Percentiles rank a stretch among this genome's conserved stretches.
These are phyloP conservation scores for Anas bernieri DNA, from an alignment of 2,797 vertebrate genomes.

Conservation along the genomic window DNA sequence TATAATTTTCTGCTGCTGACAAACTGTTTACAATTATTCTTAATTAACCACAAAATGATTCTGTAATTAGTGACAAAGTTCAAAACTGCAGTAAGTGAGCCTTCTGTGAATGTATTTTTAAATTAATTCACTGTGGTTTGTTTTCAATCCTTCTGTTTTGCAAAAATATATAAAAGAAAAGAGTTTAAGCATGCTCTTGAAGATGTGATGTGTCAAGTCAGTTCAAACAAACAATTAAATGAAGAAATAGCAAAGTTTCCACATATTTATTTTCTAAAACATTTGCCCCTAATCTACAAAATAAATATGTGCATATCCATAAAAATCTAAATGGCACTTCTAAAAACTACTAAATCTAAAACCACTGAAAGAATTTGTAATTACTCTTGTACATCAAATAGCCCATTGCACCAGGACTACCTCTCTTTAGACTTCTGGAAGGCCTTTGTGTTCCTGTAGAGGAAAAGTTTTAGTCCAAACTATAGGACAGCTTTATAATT, in stretches of 20 bases:
- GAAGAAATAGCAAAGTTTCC: not conserved
- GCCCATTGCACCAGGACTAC: no score
- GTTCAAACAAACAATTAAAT: not conserved
- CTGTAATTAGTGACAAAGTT: not conserved
- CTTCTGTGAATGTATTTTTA: not conserved
- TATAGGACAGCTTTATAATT: not conserved
- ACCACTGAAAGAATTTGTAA: not conserved
- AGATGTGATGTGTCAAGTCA: not conserved
- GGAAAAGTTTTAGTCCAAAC: not conserved
- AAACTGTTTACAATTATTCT: conserved; percentile 1
- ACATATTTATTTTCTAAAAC: not conserved
- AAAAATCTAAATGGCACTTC: not conserved
- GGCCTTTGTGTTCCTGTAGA: not conserved
- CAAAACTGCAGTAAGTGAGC: not conserved
- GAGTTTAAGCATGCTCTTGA: not conserved
- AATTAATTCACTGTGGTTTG: not conserved
- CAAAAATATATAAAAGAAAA: not conserved
- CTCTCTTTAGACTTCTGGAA: not conserved
- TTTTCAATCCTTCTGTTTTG: not conserved
- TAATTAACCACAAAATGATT: conserved; percentile 9
- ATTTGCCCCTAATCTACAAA: not conserved
- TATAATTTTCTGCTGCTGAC: not conserved
- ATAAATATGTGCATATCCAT: not conserved
- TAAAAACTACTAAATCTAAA: not conserved
- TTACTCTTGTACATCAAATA: not conserved